Conservation (phyloP, 2,888 invertebrate species). For the Phorcus lineatus region DNA sequence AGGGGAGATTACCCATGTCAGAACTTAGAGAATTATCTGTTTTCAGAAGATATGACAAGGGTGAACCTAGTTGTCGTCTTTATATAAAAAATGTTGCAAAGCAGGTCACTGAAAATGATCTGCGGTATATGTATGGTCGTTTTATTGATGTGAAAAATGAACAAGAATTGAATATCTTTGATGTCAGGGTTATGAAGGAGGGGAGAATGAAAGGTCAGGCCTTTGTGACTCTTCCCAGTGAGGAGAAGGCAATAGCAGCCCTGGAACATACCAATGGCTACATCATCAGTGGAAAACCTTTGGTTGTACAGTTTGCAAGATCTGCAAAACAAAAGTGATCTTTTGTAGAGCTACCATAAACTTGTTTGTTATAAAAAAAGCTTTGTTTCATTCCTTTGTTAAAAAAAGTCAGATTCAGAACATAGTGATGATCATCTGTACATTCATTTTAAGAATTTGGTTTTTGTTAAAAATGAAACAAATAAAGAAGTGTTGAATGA, state of each 20-base stretch:
- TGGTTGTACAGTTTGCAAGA: constrained; percentile 82
- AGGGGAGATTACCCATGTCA: constrained; percentile 64
- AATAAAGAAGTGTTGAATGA: too few species aligned
- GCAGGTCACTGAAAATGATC: constrained; percentile 81
- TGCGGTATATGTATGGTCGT: constrained; percentile 85
- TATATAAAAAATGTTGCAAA: constrained; percentile 94
- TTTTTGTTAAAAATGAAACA: too few species aligned
- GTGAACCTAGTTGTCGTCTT: constrained; percentile 87
- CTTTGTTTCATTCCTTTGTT: too few species aligned
- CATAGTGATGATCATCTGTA: too few species aligned
- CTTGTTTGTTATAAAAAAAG: too few species aligned
- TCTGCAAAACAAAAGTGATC: constrained; percentile 14
- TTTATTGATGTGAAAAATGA: constrained; percentile 79
- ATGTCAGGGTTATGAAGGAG: constrained; percentile 91
- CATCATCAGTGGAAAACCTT: constrained; percentile 89
- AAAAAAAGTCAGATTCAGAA: too few species aligned
- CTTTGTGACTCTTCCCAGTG: constrained; percentile 88
- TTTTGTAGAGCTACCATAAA: background rate
- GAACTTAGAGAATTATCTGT: constrained; percentile 82
- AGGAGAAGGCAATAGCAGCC: constrained; percentile 84
- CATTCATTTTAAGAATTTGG: too few species aligned
- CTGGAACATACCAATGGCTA: constrained; percentile 90
- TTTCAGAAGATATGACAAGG: constrained; percentile 90
- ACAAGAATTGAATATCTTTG: constrained; percentile 77
- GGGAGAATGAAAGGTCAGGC: constrained; percentile 98